These are phyloP conservation scores for Chamaedrilus cognettii DNA, from an alignment of 2,888 invertebrate species.

Conservation along the genomic window DNA sequence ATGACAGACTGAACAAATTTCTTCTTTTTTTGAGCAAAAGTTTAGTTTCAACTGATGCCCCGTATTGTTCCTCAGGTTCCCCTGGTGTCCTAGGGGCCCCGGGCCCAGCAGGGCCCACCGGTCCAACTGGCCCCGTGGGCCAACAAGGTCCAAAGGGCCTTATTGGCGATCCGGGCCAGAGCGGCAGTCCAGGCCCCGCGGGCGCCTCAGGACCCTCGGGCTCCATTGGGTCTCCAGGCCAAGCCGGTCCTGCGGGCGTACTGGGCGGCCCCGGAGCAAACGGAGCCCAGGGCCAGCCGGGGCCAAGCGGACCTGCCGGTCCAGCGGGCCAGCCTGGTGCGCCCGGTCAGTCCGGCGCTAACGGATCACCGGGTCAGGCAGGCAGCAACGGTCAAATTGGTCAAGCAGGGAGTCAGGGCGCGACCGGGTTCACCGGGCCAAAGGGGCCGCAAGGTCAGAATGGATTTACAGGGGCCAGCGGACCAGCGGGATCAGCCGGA, in stretches of 20 bases:
- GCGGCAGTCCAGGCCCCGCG: conserved; percentile 42
- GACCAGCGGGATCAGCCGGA: conserved; percentile 26
- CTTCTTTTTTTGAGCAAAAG: no score
- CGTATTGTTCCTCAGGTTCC: conserved; percentile 25
- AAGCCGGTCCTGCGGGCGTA: conserved; percentile 26
- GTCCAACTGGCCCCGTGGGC: conserved; percentile 12
- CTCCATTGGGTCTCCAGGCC: conserved; percentile 36
- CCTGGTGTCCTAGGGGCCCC: conserved; percentile 22
- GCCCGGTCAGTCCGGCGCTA: conserved; percentile 13
- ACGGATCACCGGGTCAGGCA: conserved; percentile 23
- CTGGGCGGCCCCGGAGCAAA: conserved; percentile 25
- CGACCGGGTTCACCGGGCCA: conserved; percentile 18
- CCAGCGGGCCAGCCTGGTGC: conserved; percentile 24
- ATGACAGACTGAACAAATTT: no score
- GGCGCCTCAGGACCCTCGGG: conserved; percentile 68
- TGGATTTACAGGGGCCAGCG: conserved; percentile 26
- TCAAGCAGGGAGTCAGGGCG: conserved; percentile 11
- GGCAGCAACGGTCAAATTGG: conserved; percentile 21
- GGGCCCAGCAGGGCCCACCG: conserved; percentile 18
- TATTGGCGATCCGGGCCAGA: conserved; percentile 27
- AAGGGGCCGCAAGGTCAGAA: conserved; percentile 26
- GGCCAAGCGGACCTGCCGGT: conserved; percentile 41
- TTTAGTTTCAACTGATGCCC: no score
- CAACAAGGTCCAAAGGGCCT: conserved; percentile 20
- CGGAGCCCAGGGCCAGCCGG: conserved; percentile 49